phyloP scores from a whole-genome alignment of 2,888 invertebrate species.

The Prosapia bicincta region DNA sequence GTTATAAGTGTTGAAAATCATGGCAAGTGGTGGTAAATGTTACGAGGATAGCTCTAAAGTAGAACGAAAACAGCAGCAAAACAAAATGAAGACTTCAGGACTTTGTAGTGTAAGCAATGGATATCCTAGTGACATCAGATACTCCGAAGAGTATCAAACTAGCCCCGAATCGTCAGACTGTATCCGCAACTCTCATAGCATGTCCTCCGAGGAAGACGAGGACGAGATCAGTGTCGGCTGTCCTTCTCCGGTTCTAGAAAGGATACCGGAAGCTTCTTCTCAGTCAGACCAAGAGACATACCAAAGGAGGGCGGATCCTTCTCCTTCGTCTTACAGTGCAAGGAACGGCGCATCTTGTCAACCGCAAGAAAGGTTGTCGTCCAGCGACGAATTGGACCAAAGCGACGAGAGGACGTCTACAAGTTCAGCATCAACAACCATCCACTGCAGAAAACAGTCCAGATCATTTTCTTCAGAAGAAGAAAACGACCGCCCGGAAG shows the following conservation, averaged over 20 bases:
- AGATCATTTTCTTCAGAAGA: constrained; percentile 27
- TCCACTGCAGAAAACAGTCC: constrained; percentile 24
- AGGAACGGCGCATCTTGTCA: constrained; percentile 27
- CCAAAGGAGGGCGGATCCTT: constrained; percentile 41
- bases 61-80: constrained; percentile 16
- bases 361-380: constrained; percentile 38
- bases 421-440: constrained; percentile 29
- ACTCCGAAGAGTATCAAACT: constrained; percentile 19
- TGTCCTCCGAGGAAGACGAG: constrained; percentile 50
- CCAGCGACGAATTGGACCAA: constrained; percentile 31
- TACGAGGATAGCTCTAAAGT: constrained; percentile 24
- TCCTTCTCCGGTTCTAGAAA: constrained; percentile 54
- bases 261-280: constrained; percentile 42
- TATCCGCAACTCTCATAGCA: constrained; percentile 42
- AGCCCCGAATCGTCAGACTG: constrained; percentile 20
- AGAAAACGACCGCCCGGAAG: constrained; percentile 44
- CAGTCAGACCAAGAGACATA: constrained; percentile 34
- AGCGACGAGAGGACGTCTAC: constrained; percentile 32
- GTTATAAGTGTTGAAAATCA: constrained; percentile 9
- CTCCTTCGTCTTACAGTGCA: constrained; percentile 39
- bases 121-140: constrained; percentile 11
- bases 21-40: constrained; percentile 24
- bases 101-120: constrained; percentile 19
- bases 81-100: constrained; percentile 26
- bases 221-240: constrained; percentile 80